Conservation (phyloP, 2,797 vertebrate genomes). For the Falco peregrinus region DNA sequence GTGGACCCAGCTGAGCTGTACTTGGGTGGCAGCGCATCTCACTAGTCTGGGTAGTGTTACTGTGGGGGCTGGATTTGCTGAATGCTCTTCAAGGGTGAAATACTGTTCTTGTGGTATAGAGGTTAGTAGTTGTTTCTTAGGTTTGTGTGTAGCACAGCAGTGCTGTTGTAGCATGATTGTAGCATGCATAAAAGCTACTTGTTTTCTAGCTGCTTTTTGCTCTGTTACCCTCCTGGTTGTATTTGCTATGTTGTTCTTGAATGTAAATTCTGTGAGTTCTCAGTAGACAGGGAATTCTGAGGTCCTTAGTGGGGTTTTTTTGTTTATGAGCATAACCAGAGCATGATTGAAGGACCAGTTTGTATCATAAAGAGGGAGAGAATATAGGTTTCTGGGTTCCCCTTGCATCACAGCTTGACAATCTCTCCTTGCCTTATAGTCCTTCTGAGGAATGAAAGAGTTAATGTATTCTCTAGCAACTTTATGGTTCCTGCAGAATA, state of each 20-base stretch:
- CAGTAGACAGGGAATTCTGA: background rate
- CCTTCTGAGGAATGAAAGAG: background rate
- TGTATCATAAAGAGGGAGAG: background rate
- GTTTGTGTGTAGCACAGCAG: background rate
- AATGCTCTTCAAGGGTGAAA: background rate
- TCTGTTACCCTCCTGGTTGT: background rate
- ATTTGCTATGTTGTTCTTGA: background rate
- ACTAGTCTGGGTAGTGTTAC: accelerated
- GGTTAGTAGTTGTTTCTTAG: background rate
- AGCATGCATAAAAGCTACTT: background rate
- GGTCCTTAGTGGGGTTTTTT: background rate
- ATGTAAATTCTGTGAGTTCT: background rate
- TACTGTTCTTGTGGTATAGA: accelerated
- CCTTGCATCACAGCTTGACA: background rate
- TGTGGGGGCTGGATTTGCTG: background rate
- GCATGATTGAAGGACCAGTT: background rate
- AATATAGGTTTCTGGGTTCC: background rate
- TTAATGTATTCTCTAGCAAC: background rate
- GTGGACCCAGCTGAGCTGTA: background rate
- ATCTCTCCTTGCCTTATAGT: background rate
- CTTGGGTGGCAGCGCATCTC: background rate
- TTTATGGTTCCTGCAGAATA: background rate
- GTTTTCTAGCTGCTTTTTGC: background rate
- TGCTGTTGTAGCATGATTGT: background rate
- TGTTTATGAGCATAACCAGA: background rate